These are phyloP conservation scores for Xestia rhomboidea DNA, from an alignment of 2,888 invertebrate species.

Conservation along the genomic window DNA sequence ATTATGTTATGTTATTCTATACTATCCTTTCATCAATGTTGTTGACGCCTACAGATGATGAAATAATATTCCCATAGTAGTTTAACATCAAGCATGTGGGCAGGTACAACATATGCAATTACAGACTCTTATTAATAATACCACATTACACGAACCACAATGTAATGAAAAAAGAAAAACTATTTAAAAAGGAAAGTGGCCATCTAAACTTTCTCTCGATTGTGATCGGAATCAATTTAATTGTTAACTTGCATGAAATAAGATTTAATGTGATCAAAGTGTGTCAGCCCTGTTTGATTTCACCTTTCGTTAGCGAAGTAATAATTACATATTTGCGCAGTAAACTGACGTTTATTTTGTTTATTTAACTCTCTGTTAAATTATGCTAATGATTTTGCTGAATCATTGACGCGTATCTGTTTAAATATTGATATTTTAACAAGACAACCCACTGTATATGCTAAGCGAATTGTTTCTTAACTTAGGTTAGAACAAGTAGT, in stretches of 20 bases:
- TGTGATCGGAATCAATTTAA: conserved; percentile 64
- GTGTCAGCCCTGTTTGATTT: conserved; percentile 48
- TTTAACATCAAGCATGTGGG: neutral
- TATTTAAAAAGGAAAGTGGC: conserved; percentile 57
- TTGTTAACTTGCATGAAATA: conserved; percentile 67
- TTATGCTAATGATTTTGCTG: conserved; percentile 8
- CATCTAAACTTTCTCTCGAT: conserved; percentile 58
- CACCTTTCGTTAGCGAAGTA: conserved; percentile 33
- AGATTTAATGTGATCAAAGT: conserved; percentile 51
- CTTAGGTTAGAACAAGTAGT: neutral
- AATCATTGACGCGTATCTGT: conserved; percentile 22
- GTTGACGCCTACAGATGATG: neutral
- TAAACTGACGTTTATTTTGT: conserved; percentile 32
- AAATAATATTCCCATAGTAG: neutral
- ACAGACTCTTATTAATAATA: conserved; percentile 19
- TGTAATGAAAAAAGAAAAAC: conserved; percentile 48
- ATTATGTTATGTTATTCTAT: neutral
- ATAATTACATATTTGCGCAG: conserved; percentile 40
- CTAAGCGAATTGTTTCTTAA: conserved; percentile 20
- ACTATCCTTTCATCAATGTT: neutral
- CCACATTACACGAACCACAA: conserved; percentile 30
- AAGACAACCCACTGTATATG: conserved; percentile 14
- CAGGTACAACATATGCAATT: neutral
- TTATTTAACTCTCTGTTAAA: conserved; percentile 43
- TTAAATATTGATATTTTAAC: conserved; percentile 30